Conservation (phyloP, 1,140 invertebrate genomes). For the Drosophila jambulina region DNA sequence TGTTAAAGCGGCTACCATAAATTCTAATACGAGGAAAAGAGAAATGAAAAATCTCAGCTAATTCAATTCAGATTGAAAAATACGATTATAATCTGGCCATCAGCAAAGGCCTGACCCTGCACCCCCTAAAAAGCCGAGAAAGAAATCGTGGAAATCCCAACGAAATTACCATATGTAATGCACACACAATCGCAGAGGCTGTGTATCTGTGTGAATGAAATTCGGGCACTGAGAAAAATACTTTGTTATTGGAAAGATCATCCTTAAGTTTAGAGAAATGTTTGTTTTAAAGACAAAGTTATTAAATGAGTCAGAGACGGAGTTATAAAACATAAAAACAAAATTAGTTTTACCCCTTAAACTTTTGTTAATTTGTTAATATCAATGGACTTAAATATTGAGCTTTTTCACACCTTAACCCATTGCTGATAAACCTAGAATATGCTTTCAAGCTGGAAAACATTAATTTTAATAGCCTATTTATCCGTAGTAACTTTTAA, state of each 20-base stretch:
- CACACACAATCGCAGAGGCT: conserved; percentile 14
- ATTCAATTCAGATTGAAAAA: conserved; percentile 65
- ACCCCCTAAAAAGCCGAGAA: conserved; percentile 25
- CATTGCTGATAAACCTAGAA: too few relatives aligned
- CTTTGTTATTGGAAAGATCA: background rate
- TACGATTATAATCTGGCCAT: conserved; percentile 55
- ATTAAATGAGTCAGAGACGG: background rate
- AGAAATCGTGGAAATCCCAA: conserved; percentile 40
- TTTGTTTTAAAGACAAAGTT: too few relatives aligned
- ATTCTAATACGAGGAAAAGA: conserved; percentile 27
- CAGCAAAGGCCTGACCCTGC: conserved; percentile 22
- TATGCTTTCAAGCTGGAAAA: too few relatives aligned
- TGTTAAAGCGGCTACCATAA: conserved; percentile 36
- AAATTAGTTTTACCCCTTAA: too few relatives aligned
- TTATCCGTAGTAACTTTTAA: too few relatives aligned
- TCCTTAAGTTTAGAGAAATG: background rate
- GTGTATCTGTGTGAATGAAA: conserved; percentile 29
- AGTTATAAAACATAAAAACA: too few relatives aligned
- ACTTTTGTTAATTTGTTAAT: too few relatives aligned
- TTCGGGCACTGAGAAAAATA: conserved; percentile 15
- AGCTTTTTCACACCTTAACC: too few relatives aligned
- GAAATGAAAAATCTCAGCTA: conserved; percentile 49
- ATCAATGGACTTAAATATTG: too few relatives aligned
- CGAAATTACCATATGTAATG: conserved; percentile 74
- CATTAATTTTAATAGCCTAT: too few relatives aligned